Evolutionary conservation across 1,140 invertebrate genomes (phyloP), one percentile per base, ranked within the genome.

Genomic region (Phocides pigmalion): DNA sequence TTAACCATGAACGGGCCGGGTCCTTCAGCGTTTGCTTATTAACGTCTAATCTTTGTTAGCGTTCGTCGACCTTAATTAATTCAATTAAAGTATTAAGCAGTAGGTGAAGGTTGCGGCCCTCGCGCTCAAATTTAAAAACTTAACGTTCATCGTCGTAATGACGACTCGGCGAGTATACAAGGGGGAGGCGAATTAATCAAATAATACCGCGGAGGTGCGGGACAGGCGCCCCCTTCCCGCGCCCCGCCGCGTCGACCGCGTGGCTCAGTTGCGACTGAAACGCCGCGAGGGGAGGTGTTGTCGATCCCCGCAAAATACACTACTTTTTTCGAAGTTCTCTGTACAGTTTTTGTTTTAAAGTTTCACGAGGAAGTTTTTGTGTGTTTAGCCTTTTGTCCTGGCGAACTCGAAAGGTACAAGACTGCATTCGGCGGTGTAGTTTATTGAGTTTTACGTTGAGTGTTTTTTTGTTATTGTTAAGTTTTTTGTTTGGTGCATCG

Each of bases 181-280:
- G 88, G 88, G 79, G 88, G 86, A 90, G 87, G 85, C 86, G 81
- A 90, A 90, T 90, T 90, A 90, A 90, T 90, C 88, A 90, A 90
- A 90, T 90, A 90, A 90, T 90, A 90, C 84, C 72, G 84, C 82
- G 72, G 84, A 76, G 86, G 83, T 69, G 84, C 75, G 82, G 82
- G 84, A 76, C 53, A 56, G 74, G 79, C 68, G 74, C 69, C 72
- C 66, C 76, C 66, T 22, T 67, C 72, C 67, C 70, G 35, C 66
- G 67, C 73, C 77, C 49, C 75, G 51, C 72, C 69, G 44, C 70
- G 63, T 63, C 84, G 82, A 85, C 86, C 86, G 87, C 84, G 82
- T 90, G 87, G 79, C 79, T 88, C 85, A 90, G 87, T 90, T 76
- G 82, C 80, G 78, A 87, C 72, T 74, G 81, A 80, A 82, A 75